Base-by-base conservation (phyloP, 2,113 vertebrate genomes). In the Percopsis transmontana region DNA sequence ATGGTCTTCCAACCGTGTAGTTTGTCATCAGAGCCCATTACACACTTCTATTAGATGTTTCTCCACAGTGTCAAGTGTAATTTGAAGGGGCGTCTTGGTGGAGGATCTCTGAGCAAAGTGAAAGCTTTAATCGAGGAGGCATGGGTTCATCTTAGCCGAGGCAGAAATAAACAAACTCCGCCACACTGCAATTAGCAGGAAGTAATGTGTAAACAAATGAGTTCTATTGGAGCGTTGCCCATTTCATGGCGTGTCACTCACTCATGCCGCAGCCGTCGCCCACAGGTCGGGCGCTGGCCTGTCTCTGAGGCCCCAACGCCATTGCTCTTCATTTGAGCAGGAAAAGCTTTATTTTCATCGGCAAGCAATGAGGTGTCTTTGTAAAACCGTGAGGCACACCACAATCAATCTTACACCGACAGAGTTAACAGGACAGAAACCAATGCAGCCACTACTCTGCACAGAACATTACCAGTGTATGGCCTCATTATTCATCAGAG, bases 1-100 rank as follows among this genome's bases (percentile, higher is more conserved):
- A 98, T 96, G 97, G 95, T 97, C 95, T 95, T 99, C 94, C 97
- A 98, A 96, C 94, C 96, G 92, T 98, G 97, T 95, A 96, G 96
- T 98, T 94, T 98, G 97, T 98, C 97, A 99, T 98, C 97, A 97
- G 96, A 92, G 93, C 94, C 94, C 95, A 98, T 99, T 99, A 98
- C 95, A 96, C 96, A 98, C 97, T 96, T 96, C 97, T 97, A 98
- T 98, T 97, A 98, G 96, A 98, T 96, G 94, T 96, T 98, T 98
- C 96, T 98, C 96, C 94, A 97, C 94, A 95, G 96, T 97, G 97
- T 99, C 97, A 98, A 92, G 94, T 97, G 94, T 96, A 96, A 97
- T 98, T 98, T 98, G 95, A 96, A 96, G 93, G 90, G 94, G 94
- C 90, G 94, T 93, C 87, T 88, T 89, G 86, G 88, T 87, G 76